Evolutionary conservation across 2,113 vertebrate species (phyloP).

Genomic region (Sclerurus mexicanus): DNA sequence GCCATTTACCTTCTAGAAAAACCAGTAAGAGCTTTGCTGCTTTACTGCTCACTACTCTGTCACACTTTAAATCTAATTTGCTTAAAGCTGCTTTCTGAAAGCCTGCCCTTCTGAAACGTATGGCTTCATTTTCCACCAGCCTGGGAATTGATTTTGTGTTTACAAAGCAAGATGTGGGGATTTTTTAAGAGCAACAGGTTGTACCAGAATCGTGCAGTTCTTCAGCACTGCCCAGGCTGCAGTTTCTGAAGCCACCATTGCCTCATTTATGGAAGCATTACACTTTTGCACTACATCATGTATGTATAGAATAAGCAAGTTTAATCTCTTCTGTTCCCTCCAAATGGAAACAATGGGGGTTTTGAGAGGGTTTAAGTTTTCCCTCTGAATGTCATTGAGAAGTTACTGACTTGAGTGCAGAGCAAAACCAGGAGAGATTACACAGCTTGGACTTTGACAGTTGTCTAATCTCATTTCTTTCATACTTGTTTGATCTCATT

Average conservation of each 20-base stretch:
- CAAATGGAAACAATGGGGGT: background rate
- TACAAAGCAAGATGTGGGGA: background rate
- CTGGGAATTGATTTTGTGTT: background rate
- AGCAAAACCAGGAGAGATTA: background rate
- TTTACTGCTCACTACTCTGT: background rate
- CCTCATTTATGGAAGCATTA: accelerated
- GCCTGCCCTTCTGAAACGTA: background rate
- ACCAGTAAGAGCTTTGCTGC: background rate
- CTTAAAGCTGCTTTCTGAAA: background rate
- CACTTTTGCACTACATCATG: accelerated
- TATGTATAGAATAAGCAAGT: background rate
- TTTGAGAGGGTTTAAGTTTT: background rate
- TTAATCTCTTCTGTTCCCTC: background rate
- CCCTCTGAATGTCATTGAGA: background rate
- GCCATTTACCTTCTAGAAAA: background rate
- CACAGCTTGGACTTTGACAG: background rate
- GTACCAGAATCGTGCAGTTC: background rate
- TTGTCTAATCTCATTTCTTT: background rate
- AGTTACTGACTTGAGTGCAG: background rate
- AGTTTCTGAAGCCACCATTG: background rate
- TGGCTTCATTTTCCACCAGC: background rate
- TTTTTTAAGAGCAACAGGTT: background rate
- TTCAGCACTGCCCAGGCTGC: background rate
- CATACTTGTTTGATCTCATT: background rate
- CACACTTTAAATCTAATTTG: background rate